Evolutionary conservation across 2,113 vertebrate species (phyloP).

Genomic region (Podarcis cretensis): DNA sequence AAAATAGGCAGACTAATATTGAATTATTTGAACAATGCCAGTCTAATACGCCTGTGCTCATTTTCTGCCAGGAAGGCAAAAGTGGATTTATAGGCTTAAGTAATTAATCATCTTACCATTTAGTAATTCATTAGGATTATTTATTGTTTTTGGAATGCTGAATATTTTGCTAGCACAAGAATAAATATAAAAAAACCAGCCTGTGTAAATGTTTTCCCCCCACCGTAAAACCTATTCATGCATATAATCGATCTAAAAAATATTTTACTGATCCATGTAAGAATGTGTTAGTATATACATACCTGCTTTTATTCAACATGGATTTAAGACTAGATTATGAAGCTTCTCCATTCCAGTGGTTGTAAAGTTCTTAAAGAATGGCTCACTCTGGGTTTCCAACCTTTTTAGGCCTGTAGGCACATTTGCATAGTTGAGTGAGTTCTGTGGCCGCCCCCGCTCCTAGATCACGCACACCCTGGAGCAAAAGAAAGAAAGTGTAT

Average conservation of each 20-base stretch:
- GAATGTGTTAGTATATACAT: background rate
- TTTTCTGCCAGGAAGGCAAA: slow-evolving; percentile 43
- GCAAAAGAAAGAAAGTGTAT: no score
- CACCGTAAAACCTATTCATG: no score
- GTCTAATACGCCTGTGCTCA: background rate
- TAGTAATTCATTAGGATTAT: slow-evolving; percentile 68
- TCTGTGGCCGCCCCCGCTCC: no score
- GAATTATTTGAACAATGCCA: background rate
- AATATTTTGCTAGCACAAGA: slow-evolving; percentile 55
- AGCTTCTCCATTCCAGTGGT: background rate
- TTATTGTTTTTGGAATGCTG: slow-evolving; percentile 60
- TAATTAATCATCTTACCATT: slow-evolving; percentile 68
- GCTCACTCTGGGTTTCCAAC: background rate
- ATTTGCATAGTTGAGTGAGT: no score
- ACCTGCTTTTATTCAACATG: background rate
- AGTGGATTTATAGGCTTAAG: slow-evolving; percentile 57
- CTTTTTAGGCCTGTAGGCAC: no score
- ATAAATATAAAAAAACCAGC: slow-evolving; percentile 24
- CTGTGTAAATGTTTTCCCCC: no score
- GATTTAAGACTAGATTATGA: background rate
- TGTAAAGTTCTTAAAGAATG: background rate
- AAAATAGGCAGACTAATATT: background rate
- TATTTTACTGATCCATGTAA: background rate
- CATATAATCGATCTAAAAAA: no score
- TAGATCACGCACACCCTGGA: no score